Conservation (phyloP, 2,113 vertebrate species). For the Cynopterus brachyotis region DNA sequence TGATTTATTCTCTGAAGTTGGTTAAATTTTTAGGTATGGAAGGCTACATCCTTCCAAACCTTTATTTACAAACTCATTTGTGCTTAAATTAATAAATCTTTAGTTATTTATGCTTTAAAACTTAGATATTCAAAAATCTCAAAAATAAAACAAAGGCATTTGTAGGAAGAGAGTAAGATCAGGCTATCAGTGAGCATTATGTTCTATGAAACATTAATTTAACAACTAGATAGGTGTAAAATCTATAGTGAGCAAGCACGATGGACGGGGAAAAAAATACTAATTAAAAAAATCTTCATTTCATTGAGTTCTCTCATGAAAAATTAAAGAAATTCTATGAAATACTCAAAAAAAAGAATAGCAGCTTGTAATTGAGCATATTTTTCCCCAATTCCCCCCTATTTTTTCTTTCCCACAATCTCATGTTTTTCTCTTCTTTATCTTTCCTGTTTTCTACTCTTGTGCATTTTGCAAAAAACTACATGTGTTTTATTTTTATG, state of each 20-base stretch:
- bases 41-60: neutral
- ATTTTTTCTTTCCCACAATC: neutral
- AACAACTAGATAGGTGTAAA: neutral
- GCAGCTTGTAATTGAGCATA: neutral
- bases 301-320: neutral
- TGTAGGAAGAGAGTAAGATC: neutral
- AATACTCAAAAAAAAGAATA: neutral
- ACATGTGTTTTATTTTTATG: neutral
- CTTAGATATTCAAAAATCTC: neutral
- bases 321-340: neutral
- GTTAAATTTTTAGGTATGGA: slow-evolving; percentile 15
- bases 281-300: neutral
- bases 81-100: slow-evolving; percentile 35
- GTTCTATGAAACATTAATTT: neutral
- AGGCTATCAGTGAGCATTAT: neutral
- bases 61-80: slow-evolving; percentile 48
- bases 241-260: neutral
- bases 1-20: slow-evolving; percentile 32
- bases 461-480: neutral
- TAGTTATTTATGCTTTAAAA: neutral
- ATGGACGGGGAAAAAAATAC: neutral
- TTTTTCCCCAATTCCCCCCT: neutral
- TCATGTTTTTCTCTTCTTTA: neutral
- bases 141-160: slow-evolving; percentile 35
- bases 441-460: neutral